Base-by-base conservation (phyloP, 2,797 vertebrate species). In the Ciconia nigra region DNA sequence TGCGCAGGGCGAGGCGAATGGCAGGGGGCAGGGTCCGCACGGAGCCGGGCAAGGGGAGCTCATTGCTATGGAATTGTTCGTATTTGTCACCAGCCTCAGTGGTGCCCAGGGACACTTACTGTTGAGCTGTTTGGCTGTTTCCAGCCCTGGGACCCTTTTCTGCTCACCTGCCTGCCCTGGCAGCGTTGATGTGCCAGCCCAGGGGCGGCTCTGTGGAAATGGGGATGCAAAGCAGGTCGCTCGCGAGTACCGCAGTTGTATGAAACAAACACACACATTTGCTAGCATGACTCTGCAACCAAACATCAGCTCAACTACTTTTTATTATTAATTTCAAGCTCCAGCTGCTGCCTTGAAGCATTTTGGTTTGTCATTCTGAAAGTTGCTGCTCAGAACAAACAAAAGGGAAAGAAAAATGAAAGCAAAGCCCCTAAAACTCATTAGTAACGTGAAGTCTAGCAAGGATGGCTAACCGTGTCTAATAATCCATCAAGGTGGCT, bases 311-410 rank as follows among this genome's bases (percentile, higher is more conserved):
- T 87, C 90, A 78, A 42, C 84, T 87, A 73, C 81, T 94, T 94
- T 96, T 95, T 96, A 96, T 94, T 98, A 98, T 96, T 98, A 97
- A 97, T 97, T 97, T 98, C 93, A 97, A 97, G 96, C 73, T 83
- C 94, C 95, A 96, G 86, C 93, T 96, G 93, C 91, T 95, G 93
- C 97, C 88, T 96, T 57, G 93, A 94, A 97, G 93, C 49, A 78
- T 97, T 97, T 95, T 96, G 51, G 92, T 96, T 97, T 96, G 79
- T 84, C 74, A 69, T 49, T 96, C 74, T 80, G 82, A 90, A 95
- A 89, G 52, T 4, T 89, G 52, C 78, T 77, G 65, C 67, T 96
- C 69, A 89, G 79, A 96, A 96, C 92, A 94, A 94, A 97, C 87
- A 85, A 92, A 87, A 92, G 82, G 74, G 47, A 83, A 94, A 95